Evolutionary conservation across 2,888 invertebrate species (phyloP).

Genomic region (Agapostemon virescens): DNA sequence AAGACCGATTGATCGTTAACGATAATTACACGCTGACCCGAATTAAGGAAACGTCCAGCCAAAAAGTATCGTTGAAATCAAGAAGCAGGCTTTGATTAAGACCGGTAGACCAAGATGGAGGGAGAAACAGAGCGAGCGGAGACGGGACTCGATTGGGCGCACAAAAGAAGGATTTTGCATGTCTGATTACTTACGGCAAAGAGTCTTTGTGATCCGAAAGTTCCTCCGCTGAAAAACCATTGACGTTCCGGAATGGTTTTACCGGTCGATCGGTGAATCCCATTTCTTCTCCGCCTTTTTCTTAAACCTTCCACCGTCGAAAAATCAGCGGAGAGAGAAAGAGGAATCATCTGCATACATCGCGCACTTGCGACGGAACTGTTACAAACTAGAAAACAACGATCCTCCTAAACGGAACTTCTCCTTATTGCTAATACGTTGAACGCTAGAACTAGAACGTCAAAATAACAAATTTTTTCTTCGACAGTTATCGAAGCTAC

Average conservation of each 20-base stretch:
- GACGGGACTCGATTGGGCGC: conserved; percentile 40
- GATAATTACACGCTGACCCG: neutral
- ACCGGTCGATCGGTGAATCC: conserved; percentile 53
- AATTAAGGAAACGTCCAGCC: conserved; percentile 50
- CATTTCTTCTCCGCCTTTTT: conserved; percentile 25
- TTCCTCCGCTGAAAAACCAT: conserved; percentile 62
- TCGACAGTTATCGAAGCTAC: no score
- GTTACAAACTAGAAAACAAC: no score
- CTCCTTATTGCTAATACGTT: no score
- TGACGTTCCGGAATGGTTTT: conserved; percentile 59
- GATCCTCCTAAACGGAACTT: no score
- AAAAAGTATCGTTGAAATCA: conserved; percentile 64
- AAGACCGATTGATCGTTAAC: neutral
- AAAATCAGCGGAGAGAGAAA: neutral
- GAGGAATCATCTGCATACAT: neutral
- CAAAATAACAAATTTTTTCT: no score
- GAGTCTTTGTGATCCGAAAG: conserved; percentile 64
- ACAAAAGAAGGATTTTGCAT: conserved; percentile 70
- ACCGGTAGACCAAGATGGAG: conserved; percentile 25
- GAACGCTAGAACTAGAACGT: no score
- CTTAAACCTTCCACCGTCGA: neutral
- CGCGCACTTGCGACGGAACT: neutral
- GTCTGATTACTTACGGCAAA: conserved; percentile 69
- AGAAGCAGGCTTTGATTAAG: conserved; percentile 65
- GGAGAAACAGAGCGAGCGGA: conserved; percentile 32